phyloP scores from a whole-genome alignment of 2,888 invertebrate species.

The Orthonevra nobilis region DNA sequence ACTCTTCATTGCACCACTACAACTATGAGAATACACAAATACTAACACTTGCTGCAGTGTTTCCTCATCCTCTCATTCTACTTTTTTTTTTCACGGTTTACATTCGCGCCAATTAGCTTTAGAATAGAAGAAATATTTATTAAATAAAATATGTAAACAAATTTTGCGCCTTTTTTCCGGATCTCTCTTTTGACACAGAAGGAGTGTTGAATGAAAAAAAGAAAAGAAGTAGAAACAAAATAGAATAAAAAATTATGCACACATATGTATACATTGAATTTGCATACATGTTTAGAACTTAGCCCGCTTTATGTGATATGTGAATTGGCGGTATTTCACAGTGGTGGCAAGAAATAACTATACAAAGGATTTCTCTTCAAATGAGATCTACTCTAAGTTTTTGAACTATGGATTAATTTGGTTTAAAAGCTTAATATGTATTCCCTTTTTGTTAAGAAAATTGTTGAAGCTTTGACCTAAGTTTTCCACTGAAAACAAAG shows the following conservation, averaged over 20 bases:
- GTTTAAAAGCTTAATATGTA: neutral
- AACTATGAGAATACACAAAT: constrained; percentile 11
- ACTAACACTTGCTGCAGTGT: constrained; percentile 46
- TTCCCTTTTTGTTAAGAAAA: neutral
- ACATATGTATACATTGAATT: constrained; percentile 34
- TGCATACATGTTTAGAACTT: constrained; percentile 53
- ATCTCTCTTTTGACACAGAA: neutral
- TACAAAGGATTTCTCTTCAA: neutral
- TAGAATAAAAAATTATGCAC: neutral
- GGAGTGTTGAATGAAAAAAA: constrained; percentile 7
- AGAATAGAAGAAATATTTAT: constrained; percentile 25
- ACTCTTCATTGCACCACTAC: constrained; percentile 28
- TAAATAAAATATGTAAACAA: constrained; percentile 45
- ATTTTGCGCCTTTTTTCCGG: constrained; percentile 56
- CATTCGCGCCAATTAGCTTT: neutral
- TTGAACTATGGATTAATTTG: neutral
- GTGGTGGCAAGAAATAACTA: constrained; percentile 18
- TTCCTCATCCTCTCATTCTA: no score
- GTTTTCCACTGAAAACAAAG: no score
- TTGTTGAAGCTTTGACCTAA: no score
- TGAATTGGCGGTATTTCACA: neutral
- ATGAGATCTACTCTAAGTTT: neutral
- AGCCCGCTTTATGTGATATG: constrained; percentile 31
- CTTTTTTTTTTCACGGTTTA: no score
- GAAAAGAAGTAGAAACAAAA: constrained; percentile 12